phyloP scores from a whole-genome alignment of 1,140 invertebrate genomes.

The Bombyx mandarina region DNA sequence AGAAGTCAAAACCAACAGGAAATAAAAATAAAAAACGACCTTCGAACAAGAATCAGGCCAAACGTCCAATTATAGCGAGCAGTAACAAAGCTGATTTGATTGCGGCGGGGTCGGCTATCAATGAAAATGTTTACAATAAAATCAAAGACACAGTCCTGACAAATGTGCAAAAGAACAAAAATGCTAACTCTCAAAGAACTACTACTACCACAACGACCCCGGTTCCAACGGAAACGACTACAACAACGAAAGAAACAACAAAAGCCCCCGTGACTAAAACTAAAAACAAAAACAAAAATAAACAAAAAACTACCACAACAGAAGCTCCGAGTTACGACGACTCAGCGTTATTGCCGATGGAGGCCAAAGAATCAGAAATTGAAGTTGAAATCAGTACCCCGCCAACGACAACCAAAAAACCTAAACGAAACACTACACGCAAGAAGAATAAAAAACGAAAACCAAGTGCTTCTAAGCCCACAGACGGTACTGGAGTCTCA shows the following conservation, averaged over 20 bases:
- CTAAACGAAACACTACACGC: conserved; percentile 53
- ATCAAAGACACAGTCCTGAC: conserved; percentile 66
- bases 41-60: conserved; percentile 32
- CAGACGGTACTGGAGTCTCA: conserved; percentile 67
- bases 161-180: conserved; percentile 68
- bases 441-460: conserved; percentile 68
- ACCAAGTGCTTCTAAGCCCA: conserved; percentile 58
- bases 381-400: conserved; percentile 70
- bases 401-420: conserved; percentile 64
- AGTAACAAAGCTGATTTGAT: conserved; percentile 67
- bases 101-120: conserved; percentile 65
- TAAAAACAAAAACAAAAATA: conserved; percentile 57
- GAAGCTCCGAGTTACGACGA: conserved; percentile 32
- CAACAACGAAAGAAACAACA: conserved; percentile 27
- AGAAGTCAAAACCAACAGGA: conserved; percentile 50
- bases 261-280: conserved; percentile 34
- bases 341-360: conserved; percentile 53
- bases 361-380: conserved; percentile 73
- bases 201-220: conserved; percentile 29
- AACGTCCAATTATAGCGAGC: conserved; percentile 57
- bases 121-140: conserved; percentile 68
- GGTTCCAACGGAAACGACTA: conserved; percentile 32
- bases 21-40: conserved; percentile 56
- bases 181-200: conserved; percentile 26
- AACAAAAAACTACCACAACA: conserved; percentile 32